These are phyloP conservation scores for Acipenser ruthenus DNA, from an alignment of 2,797 vertebrate genomes.

Conservation along the genomic window DNA sequence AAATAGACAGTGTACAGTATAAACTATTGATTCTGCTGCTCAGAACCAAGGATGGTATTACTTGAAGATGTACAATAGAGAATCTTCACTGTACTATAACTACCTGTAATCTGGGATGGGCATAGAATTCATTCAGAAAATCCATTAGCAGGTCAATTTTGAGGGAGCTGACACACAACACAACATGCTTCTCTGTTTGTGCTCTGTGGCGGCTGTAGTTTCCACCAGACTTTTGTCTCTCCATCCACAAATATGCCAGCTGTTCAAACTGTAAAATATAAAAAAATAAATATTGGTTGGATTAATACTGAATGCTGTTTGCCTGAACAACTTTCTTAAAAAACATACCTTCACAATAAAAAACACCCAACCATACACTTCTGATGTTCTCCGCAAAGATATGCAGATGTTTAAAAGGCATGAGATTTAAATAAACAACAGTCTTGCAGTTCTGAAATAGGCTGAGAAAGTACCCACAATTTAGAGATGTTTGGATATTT, in stretches of 20 bases:
- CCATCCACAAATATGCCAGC: constrained; percentile 74
- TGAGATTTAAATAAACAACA: background rate
- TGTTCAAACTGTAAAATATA: constrained; percentile 62
- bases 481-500: background rate
- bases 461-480: background rate
- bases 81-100: background rate
- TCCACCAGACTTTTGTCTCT: constrained; percentile 72
- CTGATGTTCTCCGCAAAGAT: no score
- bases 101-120: constrained; percentile 71
- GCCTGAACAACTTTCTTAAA: no score
- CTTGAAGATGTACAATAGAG: background rate
- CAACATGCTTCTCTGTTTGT: constrained; percentile 69
- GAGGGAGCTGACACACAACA: constrained; percentile 69
- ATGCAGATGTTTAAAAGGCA: no score
- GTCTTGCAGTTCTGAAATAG: background rate
- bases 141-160: constrained; percentile 75
- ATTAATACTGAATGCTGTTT: no score
- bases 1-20: no score
- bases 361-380: no score
- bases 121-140: constrained; percentile 74
- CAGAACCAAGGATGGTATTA: constrained; percentile 12
- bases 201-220: constrained; percentile 73
- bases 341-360: no score
- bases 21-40: no score
- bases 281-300: background rate